phyloP scores from a whole-genome alignment of 2,888 invertebrate genomes.

The Mythimna loreyi region DNA sequence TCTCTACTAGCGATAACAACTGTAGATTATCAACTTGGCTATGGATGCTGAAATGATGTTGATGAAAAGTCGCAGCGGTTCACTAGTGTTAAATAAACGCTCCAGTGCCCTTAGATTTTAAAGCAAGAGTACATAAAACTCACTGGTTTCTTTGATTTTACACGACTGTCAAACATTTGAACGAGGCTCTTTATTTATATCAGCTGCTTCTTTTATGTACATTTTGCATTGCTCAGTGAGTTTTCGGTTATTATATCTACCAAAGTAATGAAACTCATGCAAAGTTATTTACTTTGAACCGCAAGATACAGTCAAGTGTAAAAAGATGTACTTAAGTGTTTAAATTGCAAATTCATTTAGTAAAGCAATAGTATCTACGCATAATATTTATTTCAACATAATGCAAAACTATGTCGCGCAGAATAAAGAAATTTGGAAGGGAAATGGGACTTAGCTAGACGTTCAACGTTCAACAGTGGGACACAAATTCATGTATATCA shows the following conservation, averaged over 20 bases:
- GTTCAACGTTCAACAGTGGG: too few species aligned
- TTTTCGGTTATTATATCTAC: conserved; percentile 16
- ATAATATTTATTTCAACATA: too few species aligned
- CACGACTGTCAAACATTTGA: conserved; percentile 18
- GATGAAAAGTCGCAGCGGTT: too few species aligned
- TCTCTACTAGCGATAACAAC: too few species aligned
- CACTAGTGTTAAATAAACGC: conserved; percentile 10
- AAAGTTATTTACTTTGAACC: conserved; percentile 16
- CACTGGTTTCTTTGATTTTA: conserved; percentile 32
- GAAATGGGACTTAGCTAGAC: too few species aligned
- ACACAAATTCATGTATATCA: too few species aligned
- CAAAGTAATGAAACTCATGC: conserved; percentile 11
- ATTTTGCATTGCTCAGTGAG: conserved; percentile 32
- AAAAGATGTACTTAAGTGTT: conserved; percentile 6
- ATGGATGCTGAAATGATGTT: too few species aligned
- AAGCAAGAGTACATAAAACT: conserved; percentile 1
- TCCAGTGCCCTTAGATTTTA: conserved; percentile 13
- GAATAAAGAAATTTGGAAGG: too few species aligned
- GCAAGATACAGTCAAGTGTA: conserved; percentile 9
- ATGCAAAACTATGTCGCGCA: too few species aligned
- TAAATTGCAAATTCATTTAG: neutral
- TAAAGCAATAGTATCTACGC: neutral
- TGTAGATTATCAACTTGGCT: too few species aligned
- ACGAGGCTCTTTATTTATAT: conserved; percentile 1
- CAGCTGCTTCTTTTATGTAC: conserved; percentile 22